Percentiles rank a stretch among this genome's conserved stretches.
Evolutionary conservation across 2,888 invertebrate genomes (phyloP).

Genomic region (Stenchaetothrips biformis): DNA sequence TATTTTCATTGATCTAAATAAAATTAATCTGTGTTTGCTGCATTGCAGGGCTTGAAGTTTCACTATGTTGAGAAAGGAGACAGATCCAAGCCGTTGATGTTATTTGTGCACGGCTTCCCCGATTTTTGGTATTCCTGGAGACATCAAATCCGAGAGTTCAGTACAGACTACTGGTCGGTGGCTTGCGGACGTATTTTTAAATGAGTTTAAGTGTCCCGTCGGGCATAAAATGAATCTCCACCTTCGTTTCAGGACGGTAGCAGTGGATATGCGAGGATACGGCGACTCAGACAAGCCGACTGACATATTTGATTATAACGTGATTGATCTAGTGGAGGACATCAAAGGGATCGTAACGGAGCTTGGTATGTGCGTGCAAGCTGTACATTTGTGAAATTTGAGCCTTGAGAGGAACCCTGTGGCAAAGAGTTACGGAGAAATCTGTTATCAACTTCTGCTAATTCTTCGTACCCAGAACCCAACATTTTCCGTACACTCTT

Average conservation of each 20-base stretch:
- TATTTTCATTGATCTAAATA: no score
- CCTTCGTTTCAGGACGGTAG: slow-evolving; percentile 54
- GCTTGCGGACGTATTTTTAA: neutral
- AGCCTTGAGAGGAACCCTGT: no score
- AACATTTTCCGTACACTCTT: no score
- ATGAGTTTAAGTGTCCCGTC: neutral
- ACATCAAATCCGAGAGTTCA: slow-evolving; percentile 61
- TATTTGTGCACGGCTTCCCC: slow-evolving; percentile 69
- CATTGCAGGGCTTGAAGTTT: slow-evolving; percentile 37
- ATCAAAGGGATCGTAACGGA: slow-evolving; percentile 55
- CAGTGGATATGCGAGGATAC: slow-evolving; percentile 65
- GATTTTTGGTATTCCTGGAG: slow-evolving; percentile 77
- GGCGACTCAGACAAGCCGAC: slow-evolving; percentile 63
- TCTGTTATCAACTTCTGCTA: no score
- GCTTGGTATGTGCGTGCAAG: slow-evolving; percentile 41
- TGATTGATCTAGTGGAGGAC: slow-evolving; percentile 55
- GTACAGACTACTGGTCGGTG: slow-evolving; percentile 55
- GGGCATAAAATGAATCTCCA: neutral
- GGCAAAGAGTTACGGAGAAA: no score
- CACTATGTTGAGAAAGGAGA: slow-evolving; percentile 67
- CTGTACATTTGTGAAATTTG: neutral
- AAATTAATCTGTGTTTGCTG: no score
- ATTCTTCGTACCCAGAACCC: no score
- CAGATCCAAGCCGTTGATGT: slow-evolving; percentile 58
- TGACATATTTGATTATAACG: slow-evolving; percentile 49